Conservation (phyloP, 2,797 vertebrate species). For the Erpetoichthys calabaricus region DNA sequence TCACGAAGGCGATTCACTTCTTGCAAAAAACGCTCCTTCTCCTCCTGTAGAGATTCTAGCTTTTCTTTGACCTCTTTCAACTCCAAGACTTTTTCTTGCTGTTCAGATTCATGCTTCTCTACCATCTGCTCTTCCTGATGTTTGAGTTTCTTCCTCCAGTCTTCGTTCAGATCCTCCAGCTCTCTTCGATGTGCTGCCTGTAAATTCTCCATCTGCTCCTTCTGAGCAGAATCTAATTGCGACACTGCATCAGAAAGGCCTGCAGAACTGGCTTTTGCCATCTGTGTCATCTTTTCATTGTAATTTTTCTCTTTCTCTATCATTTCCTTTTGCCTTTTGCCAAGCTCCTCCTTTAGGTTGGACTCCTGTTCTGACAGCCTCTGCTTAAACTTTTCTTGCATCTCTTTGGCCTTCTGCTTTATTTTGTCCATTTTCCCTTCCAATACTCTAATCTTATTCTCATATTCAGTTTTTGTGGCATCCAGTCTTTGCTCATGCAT, state of each 20-base stretch:
- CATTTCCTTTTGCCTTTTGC: slow-evolving; percentile 68
- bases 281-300: slow-evolving; percentile 71
- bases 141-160: slow-evolving; percentile 59
- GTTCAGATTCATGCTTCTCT: slow-evolving; percentile 50
- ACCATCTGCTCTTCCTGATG: slow-evolving; percentile 63
- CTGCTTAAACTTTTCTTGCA: slow-evolving; percentile 72
- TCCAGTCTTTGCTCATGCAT: slow-evolving; percentile 50
- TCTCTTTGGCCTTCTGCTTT: slow-evolving; percentile 73
- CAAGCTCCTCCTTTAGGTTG: slow-evolving; percentile 66
- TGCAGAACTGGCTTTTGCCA: slow-evolving; percentile 69
- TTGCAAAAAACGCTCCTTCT: slow-evolving; percentile 44
- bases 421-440: slow-evolving; percentile 75
- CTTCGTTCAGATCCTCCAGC: slow-evolving; percentile 36
- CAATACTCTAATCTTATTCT: slow-evolving; percentile 66
- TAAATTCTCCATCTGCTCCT: slow-evolving; percentile 65
- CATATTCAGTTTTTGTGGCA: slow-evolving; percentile 55
- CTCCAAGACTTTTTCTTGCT: slow-evolving; percentile 70
- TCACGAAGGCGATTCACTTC: slow-evolving; percentile 57
- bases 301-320: slow-evolving; percentile 73
- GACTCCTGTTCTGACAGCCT: slow-evolving; percentile 75
- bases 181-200: slow-evolving; percentile 45
- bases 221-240: slow-evolving; percentile 73
- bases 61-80: slow-evolving; percentile 52
- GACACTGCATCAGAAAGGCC: slow-evolving; percentile 62
- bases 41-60: slow-evolving; percentile 37